phyloP scores from a whole-genome alignment of 2,888 invertebrate species.

The Mythimna pallens region DNA sequence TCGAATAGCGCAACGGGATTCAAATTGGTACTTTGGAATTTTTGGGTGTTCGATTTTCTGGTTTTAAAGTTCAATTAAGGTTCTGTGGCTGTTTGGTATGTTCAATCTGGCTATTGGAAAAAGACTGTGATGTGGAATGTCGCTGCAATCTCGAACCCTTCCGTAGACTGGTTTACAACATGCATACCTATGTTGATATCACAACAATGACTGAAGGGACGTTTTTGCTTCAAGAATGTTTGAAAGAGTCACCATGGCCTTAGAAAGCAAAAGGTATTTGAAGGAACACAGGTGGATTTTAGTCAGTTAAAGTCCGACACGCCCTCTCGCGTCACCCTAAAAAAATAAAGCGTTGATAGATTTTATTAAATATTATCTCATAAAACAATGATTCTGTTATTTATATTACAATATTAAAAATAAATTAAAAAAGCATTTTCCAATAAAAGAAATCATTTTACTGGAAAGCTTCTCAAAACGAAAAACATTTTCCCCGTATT shows the following conservation, averaged over 20 bases:
- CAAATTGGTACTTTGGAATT: slow-evolving; percentile 65
- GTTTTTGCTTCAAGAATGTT: too few species aligned
- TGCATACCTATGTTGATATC: background rate
- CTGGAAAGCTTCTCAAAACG: slow-evolving; percentile 14
- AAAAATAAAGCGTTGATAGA: too few species aligned
- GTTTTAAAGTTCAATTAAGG: slow-evolving; percentile 59
- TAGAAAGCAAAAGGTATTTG: too few species aligned
- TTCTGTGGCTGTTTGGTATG: slow-evolving; percentile 45
- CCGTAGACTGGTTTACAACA: background rate
- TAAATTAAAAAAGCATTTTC: slow-evolving; percentile 8
- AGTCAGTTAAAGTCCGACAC: too few species aligned
- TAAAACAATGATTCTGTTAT: slow-evolving; percentile 2
- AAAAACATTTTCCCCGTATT: slow-evolving; percentile 36
- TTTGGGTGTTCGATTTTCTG: slow-evolving; percentile 48
- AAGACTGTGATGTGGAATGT: slow-evolving; percentile 25
- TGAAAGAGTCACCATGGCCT: too few species aligned
- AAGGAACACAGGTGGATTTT: too few species aligned
- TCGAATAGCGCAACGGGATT: slow-evolving; percentile 70
- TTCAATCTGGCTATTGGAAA: slow-evolving; percentile 32
- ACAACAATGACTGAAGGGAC: background rate
- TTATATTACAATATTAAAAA: background rate
- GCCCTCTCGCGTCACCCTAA: too few species aligned
- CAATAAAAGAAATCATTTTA: slow-evolving; percentile 12
- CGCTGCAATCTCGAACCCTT: background rate
- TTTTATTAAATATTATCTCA: background rate